Evolutionary conservation across 1,140 invertebrate genomes (phyloP), one percentile per base, ranked within the genome.

Genomic region (Gryllus bimaculatus): DNA sequence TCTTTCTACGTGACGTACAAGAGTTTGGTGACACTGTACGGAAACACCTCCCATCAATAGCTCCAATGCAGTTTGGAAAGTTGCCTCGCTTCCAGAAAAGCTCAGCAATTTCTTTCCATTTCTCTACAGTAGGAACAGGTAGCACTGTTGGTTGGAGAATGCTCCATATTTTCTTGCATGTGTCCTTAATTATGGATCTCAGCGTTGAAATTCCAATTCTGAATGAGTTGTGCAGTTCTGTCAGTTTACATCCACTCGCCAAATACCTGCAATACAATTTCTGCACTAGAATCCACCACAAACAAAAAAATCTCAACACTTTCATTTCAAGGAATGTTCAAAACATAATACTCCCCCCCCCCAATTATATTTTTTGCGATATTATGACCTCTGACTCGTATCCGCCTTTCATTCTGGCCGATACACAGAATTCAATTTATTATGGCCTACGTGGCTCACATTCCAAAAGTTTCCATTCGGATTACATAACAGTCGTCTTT

Each of bases 1-100:
- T 86, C 78, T 86, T 86, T 81, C 85, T 86, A 78, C 81, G 85
- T 80, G 84, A 85, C 73, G 85, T 83, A 74, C 81, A 81, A 73
- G 81, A 66, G 18, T 78, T 8, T 79, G 83, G 84, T 73, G 76
- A 81, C 76, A 73, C 54, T 74, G 83, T 80, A 21, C 54, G 20
- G 49, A 84, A 79, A 82, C 86, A 85, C 80, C 85, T 87, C 66
- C 85, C 83, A 82, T 86, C 83, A 78, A 85, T 80, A 48, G 83
- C 82, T 26, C 84, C 84, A 73, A 84, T 77, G 78, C 82, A 84
- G 66, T 83, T 81, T 12, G 85, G 84, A 82, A 84, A 84, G 81
- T 84, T 82, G 77, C 83, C 84, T 76, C 26, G 82, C 79, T 81
- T 80, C 78, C 83, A 12, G 78, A 84, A 86, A 54, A 77, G 81